Conservation (phyloP, 2,113 vertebrate genomes). For the Grammomys dolichurus region DNA sequence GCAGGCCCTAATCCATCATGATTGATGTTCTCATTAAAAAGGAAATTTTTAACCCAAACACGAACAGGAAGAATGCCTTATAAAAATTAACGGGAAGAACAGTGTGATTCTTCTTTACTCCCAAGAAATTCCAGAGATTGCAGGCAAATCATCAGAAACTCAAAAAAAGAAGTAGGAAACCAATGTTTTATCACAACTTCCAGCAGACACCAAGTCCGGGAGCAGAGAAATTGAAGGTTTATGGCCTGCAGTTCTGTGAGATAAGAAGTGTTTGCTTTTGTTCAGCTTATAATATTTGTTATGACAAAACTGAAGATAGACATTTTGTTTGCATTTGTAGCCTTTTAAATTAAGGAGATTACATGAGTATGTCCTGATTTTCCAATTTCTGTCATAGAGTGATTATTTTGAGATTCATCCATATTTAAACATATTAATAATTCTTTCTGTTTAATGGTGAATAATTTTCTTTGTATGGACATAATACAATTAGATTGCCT, state of each 20-base stretch:
- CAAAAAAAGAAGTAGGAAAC: background rate
- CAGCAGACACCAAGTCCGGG: background rate
- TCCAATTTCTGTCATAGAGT: background rate
- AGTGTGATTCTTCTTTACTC: background rate
- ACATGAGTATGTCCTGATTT: background rate
- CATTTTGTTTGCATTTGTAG: background rate
- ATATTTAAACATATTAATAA: background rate
- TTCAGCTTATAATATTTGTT: background rate
- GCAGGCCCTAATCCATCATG: background rate
- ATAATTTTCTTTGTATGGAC: background rate
- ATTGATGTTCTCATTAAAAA: slow-evolving; percentile 3
- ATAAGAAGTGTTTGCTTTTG: slow-evolving; percentile 1
- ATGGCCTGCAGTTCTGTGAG: background rate
- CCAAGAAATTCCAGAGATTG: slow-evolving; percentile 11
- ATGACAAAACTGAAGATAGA: background rate
- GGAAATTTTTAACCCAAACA: background rate
- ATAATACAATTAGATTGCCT: background rate
- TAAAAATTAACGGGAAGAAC: slow-evolving; percentile 19
- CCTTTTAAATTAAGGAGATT: background rate
- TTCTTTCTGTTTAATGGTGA: background rate
- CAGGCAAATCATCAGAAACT: background rate
- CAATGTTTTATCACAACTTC: background rate
- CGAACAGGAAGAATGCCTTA: background rate
- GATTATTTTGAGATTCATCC: background rate
- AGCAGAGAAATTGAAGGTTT: background rate